These are phyloP conservation scores for Stegana nigrithorax DNA, from an alignment of 2,888 invertebrate species.

Conservation along the genomic window DNA sequence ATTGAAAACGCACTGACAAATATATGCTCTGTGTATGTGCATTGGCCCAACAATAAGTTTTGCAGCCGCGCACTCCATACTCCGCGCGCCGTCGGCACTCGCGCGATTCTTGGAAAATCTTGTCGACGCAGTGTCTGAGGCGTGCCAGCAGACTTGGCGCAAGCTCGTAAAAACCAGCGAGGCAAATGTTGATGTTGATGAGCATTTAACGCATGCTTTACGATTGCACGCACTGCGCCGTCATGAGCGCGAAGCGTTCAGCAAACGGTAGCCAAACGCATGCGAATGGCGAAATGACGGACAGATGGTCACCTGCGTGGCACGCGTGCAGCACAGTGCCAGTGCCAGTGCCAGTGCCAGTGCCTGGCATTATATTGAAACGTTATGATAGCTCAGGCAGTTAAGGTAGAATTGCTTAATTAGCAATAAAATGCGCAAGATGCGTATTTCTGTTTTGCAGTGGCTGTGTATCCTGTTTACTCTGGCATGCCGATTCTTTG, in stretches of 20 bases:
- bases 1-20: conserved; percentile 58
- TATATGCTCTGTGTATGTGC: conserved; percentile 23
- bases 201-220: neutral
- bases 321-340: conserved; percentile 37
- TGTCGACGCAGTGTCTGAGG: conserved; percentile 64
- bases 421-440: too few species aligned
- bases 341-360: too few species aligned
- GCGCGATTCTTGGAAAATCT: conserved; percentile 56
- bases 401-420: too few species aligned
- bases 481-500: too few species aligned
- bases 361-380: too few species aligned
- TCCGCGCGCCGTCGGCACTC: neutral
- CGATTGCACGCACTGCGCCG: neutral
- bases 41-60: conserved; percentile 5
- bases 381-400: too few species aligned
- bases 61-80: neutral
- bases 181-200: conserved; percentile 34
- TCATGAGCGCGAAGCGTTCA: neutral
- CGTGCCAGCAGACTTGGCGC: conserved; percentile 26
- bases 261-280: neutral
- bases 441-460: too few species aligned
- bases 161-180: conserved; percentile 33
- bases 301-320: neutral
- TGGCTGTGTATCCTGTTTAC: too few species aligned
- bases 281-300: neutral